Conservation (phyloP, 2,888 invertebrate species). For the Ferdinandea cuprea region DNA sequence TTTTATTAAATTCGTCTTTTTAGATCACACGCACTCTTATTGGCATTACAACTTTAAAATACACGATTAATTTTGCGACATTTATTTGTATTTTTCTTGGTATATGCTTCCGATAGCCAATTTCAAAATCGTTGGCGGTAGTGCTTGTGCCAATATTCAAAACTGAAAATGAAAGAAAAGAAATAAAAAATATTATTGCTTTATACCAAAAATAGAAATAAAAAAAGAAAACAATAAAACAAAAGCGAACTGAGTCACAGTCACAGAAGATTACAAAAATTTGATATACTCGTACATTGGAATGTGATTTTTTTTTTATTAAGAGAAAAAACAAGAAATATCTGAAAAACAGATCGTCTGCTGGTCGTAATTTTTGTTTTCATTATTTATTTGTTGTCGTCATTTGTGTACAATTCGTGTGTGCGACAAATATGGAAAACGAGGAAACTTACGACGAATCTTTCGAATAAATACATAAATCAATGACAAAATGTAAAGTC, state of each 20-base stretch:
- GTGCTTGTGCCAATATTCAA: conserved; percentile 35
- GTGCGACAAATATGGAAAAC: conserved; percentile 60
- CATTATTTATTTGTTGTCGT: conserved; percentile 51
- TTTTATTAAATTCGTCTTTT: conserved; percentile 46
- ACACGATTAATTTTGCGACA: background rate
- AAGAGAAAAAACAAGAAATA: conserved; percentile 12
- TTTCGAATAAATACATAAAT: conserved; percentile 67
- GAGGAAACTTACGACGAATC: conserved; percentile 67
- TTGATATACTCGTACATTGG: conserved; percentile 41
- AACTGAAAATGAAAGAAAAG: conserved; percentile 54
- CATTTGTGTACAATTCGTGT: conserved; percentile 31
- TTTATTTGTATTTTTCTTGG: conserved; percentile 21
- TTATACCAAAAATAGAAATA: conserved; percentile 1
- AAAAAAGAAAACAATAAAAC: background rate
- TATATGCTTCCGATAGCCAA: conserved; percentile 38
- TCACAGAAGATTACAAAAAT: conserved; percentile 48
- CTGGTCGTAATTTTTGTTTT: conserved; percentile 8
- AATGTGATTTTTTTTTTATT: conserved; percentile 64
- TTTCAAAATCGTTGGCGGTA: conserved; percentile 44
- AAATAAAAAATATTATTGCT: conserved; percentile 6
- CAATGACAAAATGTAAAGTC: conserved; percentile 68
- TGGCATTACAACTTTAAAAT: background rate
- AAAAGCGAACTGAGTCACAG: conserved; percentile 52
- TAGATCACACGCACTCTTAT: conserved; percentile 13
- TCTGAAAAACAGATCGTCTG: background rate